phyloP scores from a whole-genome alignment of 2,797 vertebrate species.

The Tokudaia tokunoshimensis region DNA sequence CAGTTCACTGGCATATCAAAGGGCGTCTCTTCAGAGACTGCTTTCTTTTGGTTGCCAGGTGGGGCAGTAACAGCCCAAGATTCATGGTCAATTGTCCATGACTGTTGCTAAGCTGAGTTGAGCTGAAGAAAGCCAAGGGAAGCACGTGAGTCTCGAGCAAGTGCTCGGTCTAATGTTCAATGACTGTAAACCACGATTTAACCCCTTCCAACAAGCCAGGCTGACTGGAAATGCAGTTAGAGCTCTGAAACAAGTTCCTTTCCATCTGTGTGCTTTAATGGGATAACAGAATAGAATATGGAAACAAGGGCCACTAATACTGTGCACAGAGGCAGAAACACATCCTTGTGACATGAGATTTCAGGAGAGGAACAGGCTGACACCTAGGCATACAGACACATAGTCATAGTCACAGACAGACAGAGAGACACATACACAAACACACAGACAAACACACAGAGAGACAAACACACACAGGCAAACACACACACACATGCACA shows the following conservation, averaged over 20 bases:
- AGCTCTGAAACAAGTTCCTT: not conserved
- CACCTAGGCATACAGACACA: not conserved
- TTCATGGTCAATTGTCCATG: slow-evolving; percentile 60
- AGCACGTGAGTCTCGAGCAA: not conserved
- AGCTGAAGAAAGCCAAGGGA: not conserved
- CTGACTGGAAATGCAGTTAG: not conserved
- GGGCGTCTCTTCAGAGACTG: slow-evolving; percentile 54
- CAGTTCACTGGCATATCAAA: slow-evolving; percentile 63
- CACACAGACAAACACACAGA: not conserved
- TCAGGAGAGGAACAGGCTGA: not conserved
- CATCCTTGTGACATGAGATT: not conserved
- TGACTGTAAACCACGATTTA: not conserved
- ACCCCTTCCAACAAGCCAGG: not conserved
- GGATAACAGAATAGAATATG: not conserved
- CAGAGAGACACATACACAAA: not conserved
- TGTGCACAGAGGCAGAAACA: slow-evolving; percentile 26
- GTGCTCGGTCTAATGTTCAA: slow-evolving; percentile 8
- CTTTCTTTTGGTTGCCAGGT: slow-evolving; percentile 64
- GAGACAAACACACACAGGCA: not conserved
- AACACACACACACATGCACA: not conserved
- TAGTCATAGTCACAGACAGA: not conserved
- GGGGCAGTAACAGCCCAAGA: slow-evolving; percentile 12
- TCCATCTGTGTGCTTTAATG: slow-evolving; percentile 32
- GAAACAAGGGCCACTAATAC: not conserved
- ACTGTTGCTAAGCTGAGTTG: slow-evolving; percentile 56